phyloP scores from a whole-genome alignment of 2,797 vertebrate species.

The Sebastolobus altivelis region DNA sequence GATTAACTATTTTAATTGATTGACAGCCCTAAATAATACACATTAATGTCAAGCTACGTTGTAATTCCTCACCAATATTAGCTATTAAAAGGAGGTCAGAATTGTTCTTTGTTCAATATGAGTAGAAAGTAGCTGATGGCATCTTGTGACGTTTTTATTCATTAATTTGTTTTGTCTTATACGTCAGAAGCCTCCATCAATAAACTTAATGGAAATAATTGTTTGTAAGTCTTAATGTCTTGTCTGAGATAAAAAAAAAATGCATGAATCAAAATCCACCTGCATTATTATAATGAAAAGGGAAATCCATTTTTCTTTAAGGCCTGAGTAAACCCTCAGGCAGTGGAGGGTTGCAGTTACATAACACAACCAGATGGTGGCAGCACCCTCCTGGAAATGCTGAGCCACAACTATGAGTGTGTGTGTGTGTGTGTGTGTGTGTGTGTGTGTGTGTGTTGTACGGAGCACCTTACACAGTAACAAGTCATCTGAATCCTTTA shows the following conservation, averaged over 20 bases:
- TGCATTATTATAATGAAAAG: neutral
- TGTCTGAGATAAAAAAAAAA: neutral
- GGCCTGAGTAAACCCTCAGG: neutral
- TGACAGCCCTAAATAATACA: neutral
- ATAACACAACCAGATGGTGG: slow-evolving; percentile 65
- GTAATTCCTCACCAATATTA: neutral
- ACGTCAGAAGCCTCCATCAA: neutral
- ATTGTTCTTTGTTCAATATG: no score
- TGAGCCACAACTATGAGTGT: neutral
- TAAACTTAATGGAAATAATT: neutral
- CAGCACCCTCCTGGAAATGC: slow-evolving; percentile 63
- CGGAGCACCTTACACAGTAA: neutral
- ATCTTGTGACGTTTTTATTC: no score
- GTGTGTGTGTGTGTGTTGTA: neutral
- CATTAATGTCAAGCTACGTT: neutral
- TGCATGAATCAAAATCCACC: neutral
- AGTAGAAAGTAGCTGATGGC: no score
- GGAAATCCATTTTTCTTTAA: neutral
- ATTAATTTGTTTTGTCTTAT: neutral
- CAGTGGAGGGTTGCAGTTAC: slow-evolving; percentile 48
- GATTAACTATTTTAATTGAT: no score
- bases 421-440: neutral
- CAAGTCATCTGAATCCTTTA: neutral
- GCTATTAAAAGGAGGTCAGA: neutral
- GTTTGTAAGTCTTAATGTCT: neutral